These are phyloP conservation scores for Meandrusa payeni DNA, from an alignment of 2,888 invertebrate genomes.

Conservation along the genomic window DNA sequence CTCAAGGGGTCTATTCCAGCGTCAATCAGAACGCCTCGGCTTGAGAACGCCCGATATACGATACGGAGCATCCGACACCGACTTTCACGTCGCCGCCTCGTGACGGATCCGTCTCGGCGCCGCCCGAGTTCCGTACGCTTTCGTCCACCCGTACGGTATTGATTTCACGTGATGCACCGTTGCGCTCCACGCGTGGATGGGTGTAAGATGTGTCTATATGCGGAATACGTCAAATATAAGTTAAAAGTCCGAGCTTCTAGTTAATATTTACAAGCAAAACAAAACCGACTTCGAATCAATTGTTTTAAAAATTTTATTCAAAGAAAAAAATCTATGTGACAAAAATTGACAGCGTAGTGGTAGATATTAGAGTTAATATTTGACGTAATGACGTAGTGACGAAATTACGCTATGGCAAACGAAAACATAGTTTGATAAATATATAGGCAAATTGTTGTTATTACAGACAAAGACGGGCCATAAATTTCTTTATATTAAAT, in stretches of 20 bases:
- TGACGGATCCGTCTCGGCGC: constrained; percentile 15
- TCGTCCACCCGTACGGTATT: constrained; percentile 11
- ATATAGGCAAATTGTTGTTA: too few relatives aligned
- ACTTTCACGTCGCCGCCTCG: constrained; percentile 38
- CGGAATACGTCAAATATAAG: too few relatives aligned
- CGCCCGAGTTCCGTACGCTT: not conserved
- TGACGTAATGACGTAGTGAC: too few relatives aligned
- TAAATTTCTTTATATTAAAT: not conserved
- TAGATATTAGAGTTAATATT: too few relatives aligned
- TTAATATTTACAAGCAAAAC: too few relatives aligned
- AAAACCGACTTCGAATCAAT: too few relatives aligned
- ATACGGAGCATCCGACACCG: constrained; percentile 38
- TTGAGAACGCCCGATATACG: constrained; percentile 31
- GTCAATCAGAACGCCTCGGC: constrained; percentile 44
- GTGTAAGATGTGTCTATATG: constrained; percentile 6
- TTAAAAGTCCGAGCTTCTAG: too few relatives aligned
- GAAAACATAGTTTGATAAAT: too few relatives aligned
- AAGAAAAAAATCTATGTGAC: too few relatives aligned
- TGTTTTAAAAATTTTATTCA: too few relatives aligned
- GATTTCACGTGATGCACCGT: constrained; percentile 16
- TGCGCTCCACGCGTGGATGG: constrained; percentile 18
- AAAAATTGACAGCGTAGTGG: too few relatives aligned
- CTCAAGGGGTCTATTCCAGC: constrained; percentile 29
- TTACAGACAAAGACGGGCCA: not conserved
- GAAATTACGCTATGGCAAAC: too few relatives aligned